A percentile compares a stretch with the other conserved stretches of the same genome.
Conservation (phyloP, 1,140 invertebrate species). For the Neodiprion lecontei region DNA sequence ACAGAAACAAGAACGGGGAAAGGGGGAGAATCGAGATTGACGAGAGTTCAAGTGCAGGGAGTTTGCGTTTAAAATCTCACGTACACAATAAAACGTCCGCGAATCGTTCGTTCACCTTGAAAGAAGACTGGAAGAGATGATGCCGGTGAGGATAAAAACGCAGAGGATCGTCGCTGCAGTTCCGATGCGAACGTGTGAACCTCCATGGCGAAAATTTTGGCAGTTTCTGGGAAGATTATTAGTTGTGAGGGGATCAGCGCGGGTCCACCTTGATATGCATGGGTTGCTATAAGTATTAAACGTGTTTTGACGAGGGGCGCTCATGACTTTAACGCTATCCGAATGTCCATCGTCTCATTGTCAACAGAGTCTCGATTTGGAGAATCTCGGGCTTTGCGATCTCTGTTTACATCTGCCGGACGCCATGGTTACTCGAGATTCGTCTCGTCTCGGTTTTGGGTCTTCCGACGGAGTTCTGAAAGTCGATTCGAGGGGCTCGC, state of each 20-base stretch:
- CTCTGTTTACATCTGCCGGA: conserved; percentile 12
- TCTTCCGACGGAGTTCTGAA: too few species aligned
- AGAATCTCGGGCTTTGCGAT: background rate
- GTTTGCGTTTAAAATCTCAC: background rate
- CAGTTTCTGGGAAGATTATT: conserved; percentile 5
- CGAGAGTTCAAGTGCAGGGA: background rate
- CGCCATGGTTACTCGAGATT: conserved; percentile 6
- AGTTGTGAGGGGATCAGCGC: background rate
- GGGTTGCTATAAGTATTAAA: background rate
- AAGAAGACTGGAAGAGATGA: background rate
- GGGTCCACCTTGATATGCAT: background rate
- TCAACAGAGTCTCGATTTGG: background rate
- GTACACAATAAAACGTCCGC: background rate
- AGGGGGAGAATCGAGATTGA: background rate
- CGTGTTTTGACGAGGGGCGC: background rate
- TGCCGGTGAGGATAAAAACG: background rate
- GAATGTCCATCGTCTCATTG: background rate
- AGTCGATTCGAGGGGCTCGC: background rate
- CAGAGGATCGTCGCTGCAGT: background rate
- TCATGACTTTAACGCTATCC: background rate
- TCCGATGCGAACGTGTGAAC: background rate
- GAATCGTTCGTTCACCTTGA: conserved; percentile 1
- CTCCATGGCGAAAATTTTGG: background rate
- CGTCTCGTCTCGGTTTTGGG: too few species aligned
- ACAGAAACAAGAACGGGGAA: background rate